Base-by-base conservation (phyloP, 2,797 vertebrate species). In the Sylvilagus floridanus region DNA sequence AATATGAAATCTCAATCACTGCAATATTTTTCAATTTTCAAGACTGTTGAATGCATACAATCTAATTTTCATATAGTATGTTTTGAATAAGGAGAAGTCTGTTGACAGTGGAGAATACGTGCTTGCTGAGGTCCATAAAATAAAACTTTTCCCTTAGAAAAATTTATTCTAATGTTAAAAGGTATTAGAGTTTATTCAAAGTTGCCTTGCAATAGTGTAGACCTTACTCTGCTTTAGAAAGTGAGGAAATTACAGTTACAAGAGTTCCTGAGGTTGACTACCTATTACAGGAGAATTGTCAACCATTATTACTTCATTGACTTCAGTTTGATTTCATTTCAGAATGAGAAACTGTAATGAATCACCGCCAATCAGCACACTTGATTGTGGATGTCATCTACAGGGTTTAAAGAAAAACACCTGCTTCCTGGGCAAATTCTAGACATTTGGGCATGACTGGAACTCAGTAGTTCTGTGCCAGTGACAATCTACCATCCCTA, bases 251-350 rank as follows among this genome's bases (percentile, higher is more conserved):
- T 76, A 84, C 7, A n/a, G 22, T 62, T 47, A 72, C 28, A 81
- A 52, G 63, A 24, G 0, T 52, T 95, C 78, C 62, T 57, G 57
- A 73, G 11, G 13, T 52, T 88, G 47, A 66, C 50, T 62, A 37
- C 68, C 28, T 91, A 37, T 84, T 72, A 84, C 37, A 90, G 9
- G n/a, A 92, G 54, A 76, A 84, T 63, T 71, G 14, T 52, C 52
- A 92, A 22, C 4, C 50, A 66, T 32, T 92, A 17, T 32, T 92
- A 17, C 47, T 88, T 77, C 30, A 16, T 54, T 97, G 71, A 84
- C 96, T 94, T 92, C 73, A 82, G 32, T 86, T 93, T 72, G 37
- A 83, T 84, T 96, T 93, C 42, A 37, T 90, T 88, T 92, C 79
- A 94, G 30, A 63, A 84, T 81, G 32, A 89, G 75, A 92, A 91